Conservation (phyloP, 2,113 vertebrate genomes). For the Stigmatopora argus region DNA sequence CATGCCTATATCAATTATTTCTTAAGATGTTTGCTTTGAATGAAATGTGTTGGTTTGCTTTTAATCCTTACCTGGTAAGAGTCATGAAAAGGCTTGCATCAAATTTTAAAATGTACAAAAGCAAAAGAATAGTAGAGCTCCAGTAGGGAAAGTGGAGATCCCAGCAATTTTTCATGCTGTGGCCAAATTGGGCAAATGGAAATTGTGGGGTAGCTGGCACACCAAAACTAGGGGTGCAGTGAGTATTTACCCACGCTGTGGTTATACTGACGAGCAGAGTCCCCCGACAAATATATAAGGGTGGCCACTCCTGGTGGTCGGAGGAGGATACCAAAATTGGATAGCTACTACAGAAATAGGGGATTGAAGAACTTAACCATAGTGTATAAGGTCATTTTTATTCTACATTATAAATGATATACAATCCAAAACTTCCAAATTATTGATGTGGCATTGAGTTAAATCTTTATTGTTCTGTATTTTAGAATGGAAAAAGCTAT, state of each 20-base stretch:
- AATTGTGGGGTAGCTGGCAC: no score
- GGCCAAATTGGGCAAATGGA: no score
- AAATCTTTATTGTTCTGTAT: neutral
- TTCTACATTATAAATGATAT: constrained; percentile 27
- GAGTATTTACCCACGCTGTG: no score
- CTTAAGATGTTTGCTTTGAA: constrained; percentile 6
- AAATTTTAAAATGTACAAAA: neutral
- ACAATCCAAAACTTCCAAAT: constrained; percentile 8
- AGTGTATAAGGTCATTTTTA: constrained; percentile 44
- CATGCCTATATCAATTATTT: constrained; percentile 23
- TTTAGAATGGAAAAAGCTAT: neutral
- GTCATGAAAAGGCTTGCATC: neutral
- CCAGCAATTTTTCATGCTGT: no score
- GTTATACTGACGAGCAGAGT: no score
- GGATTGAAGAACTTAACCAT: constrained; percentile 30
- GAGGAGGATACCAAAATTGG: no score
- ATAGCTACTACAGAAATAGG: constrained; percentile 25
- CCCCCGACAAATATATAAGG: no score
- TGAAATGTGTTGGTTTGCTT: neutral
- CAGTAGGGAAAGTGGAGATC: no score
- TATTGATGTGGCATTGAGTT: constrained; percentile 18
- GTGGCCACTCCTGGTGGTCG: no score
- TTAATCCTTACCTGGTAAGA: no score
- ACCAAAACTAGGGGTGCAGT: no score
- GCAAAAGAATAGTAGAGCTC: neutral